phyloP scores from a whole-genome alignment of 2,113 vertebrate species.

The Furnarius figulus region DNA sequence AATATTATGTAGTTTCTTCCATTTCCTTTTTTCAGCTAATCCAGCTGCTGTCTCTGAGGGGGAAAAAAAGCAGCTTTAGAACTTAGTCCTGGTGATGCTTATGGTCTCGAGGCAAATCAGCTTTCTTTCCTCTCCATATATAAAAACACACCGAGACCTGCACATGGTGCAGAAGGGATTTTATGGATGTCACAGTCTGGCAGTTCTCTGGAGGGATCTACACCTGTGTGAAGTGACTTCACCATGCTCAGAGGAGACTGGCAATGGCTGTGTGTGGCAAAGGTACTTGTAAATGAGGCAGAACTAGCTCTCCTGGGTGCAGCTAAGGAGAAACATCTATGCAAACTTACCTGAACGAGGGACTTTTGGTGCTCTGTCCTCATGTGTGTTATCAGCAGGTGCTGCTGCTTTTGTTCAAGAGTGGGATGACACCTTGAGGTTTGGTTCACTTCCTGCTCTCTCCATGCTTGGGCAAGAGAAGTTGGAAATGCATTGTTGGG shows the following conservation, averaged over 20 bases:
- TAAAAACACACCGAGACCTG: background rate
- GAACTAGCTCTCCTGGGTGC: background rate
- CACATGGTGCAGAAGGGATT: background rate
- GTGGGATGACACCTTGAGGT: background rate
- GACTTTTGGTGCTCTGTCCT: background rate
- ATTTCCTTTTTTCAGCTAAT: background rate
- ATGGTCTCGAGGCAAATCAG: background rate
- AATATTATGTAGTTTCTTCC: background rate
- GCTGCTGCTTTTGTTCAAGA: background rate
- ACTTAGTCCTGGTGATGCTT: background rate
- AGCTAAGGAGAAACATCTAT: accelerated
- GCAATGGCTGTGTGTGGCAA: background rate
- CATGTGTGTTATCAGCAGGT: background rate
- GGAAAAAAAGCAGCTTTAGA: background rate
- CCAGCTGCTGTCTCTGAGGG: background rate
- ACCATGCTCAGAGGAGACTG: accelerated
- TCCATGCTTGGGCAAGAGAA: background rate
- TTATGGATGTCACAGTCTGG: background rate
- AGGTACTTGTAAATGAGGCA: background rate
- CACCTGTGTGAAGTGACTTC: background rate
- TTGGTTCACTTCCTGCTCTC: background rate
- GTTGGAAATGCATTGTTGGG: background rate
- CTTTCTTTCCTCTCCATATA: background rate
- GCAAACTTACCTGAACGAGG: background rate
- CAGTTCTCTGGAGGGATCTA: background rate